phyloP scores from a whole-genome alignment of 2,888 invertebrate genomes.

The Apamea monoglypha region DNA sequence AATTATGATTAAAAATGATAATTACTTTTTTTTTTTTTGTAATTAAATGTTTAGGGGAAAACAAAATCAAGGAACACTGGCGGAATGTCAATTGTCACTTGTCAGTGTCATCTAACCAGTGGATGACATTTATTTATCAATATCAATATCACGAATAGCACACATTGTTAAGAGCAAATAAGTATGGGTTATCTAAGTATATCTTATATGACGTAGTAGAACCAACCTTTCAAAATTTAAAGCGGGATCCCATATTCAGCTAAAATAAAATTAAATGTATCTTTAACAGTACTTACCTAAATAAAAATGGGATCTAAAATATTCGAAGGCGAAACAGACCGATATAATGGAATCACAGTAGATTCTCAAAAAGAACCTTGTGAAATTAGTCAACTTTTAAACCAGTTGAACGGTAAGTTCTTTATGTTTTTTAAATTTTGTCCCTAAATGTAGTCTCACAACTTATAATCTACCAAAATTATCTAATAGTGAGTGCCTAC shows the following conservation, averaged over 20 bases:
- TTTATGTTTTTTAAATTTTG: neutral
- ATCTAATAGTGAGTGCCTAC: neutral
- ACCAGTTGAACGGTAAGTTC: constrained; percentile 90
- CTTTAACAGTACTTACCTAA: neutral
- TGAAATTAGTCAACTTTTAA: constrained; percentile 85
- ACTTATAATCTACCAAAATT: neutral
- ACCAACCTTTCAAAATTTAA: constrained; percentile 13
- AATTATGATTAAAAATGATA: too few relatives aligned
- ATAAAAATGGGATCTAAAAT: constrained; percentile 66
- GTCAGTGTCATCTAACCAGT: constrained; percentile 1
- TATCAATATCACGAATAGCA: neutral
- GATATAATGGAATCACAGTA: constrained; percentile 94
- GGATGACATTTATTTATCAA: constrained; percentile 9
- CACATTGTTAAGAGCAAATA: constrained; percentile 4
- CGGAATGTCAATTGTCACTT: neutral
- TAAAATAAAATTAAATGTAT: constrained; percentile 1
- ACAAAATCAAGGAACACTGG: neutral
- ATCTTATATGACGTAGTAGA: neutral
- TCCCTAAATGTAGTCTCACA: neutral
- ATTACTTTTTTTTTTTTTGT: too few relatives aligned
- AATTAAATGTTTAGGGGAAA: neutral
- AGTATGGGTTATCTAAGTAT: neutral
- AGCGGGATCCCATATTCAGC: neutral
- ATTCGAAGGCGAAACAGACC: constrained; percentile 89
- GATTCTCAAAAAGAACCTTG: constrained; percentile 91